Conservation (phyloP, 2,888 invertebrate species). For the Himalopsyche japonica region DNA sequence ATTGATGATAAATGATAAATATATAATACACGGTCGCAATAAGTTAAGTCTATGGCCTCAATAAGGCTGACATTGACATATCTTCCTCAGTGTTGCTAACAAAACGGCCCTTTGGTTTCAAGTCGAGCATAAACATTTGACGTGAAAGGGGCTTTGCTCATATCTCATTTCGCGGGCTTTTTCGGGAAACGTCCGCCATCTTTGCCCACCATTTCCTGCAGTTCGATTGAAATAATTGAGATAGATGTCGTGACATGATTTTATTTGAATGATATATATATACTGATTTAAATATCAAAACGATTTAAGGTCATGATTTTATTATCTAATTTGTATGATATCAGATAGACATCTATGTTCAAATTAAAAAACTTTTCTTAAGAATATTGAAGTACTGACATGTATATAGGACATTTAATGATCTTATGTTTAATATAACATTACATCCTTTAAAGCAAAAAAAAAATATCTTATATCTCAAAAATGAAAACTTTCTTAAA, state of each 20-base stretch:
- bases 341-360: no score
- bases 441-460: no score
- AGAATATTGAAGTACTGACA: no score
- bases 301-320: no score
- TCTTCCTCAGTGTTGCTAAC: slow-evolving; percentile 19
- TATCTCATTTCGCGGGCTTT: slow-evolving; percentile 1
- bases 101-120: slow-evolving; percentile 28
- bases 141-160: slow-evolving; percentile 23
- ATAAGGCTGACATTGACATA: slow-evolving; percentile 26
- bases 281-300: neutral
- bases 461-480: no score
- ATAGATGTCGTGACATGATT: neutral
- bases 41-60: neutral
- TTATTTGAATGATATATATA: neutral
- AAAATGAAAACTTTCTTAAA: no score
- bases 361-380: no score
- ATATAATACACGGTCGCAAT: neutral
- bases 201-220: neutral
- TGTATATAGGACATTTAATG: no score
- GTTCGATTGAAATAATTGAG: neutral
- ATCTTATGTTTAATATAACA: no score
- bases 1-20: neutral
- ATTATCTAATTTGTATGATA: no score
- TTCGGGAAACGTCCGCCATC: neutral
- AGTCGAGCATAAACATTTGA: slow-evolving; percentile 31